These are phyloP conservation scores for Sphaerodactylus townsendi DNA, from an alignment of 2,113 vertebrate genomes.

Conservation along the genomic window DNA sequence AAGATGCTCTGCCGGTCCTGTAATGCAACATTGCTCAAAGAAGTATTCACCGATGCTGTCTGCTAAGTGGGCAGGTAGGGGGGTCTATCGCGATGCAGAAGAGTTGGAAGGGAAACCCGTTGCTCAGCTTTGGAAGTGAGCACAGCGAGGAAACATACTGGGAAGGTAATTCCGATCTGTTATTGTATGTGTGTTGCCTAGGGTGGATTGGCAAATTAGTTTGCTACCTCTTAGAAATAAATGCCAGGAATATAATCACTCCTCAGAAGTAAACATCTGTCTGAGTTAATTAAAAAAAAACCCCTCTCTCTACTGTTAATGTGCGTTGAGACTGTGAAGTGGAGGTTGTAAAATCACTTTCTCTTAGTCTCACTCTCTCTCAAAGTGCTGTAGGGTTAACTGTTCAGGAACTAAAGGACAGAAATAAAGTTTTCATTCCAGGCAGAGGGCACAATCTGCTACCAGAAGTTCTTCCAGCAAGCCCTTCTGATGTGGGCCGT, in stretches of 20 bases:
- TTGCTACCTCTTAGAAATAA: not conserved
- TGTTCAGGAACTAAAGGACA: not conserved
- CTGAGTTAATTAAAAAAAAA: not conserved
- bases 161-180: not conserved
- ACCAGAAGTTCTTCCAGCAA: not conserved
- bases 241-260: not conserved
- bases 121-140: not conserved
- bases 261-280: not conserved
- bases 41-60: not conserved
- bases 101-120: not conserved
- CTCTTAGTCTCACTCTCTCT: not conserved
- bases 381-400: not conserved
- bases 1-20: not conserved
- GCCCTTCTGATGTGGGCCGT: no score
- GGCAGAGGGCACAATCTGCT: not conserved
- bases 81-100: not conserved
- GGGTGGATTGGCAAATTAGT: not conserved
- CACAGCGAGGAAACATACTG: not conserved
- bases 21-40: not conserved
- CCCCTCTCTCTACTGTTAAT: fast-evolving
- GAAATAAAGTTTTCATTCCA: not conserved
- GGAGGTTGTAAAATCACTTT: not conserved
- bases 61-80: not conserved
- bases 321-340: not conserved
- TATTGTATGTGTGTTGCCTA: not conserved